Evolutionary conservation across 2,797 vertebrate species (phyloP).

Genomic region (Acanthopagrus latus): DNA sequence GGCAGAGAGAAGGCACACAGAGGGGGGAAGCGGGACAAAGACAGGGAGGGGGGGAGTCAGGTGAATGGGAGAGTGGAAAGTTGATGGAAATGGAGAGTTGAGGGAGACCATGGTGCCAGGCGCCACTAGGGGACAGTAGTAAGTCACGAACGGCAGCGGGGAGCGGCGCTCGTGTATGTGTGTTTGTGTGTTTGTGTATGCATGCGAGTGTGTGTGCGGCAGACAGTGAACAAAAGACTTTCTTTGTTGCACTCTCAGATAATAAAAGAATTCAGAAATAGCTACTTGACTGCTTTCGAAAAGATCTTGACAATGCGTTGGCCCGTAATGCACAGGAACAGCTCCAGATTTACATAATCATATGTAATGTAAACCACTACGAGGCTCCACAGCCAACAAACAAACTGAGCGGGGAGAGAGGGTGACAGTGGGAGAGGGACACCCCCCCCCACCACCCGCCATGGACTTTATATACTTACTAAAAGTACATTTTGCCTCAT

Average conservation of each 20-base stretch:
- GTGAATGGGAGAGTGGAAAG: slow-evolving; percentile 73
- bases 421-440: slow-evolving; percentile 55
- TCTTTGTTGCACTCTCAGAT: slow-evolving; percentile 91
- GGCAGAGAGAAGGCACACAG: slow-evolving; percentile 84
- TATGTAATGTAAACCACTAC: slow-evolving; percentile 86
- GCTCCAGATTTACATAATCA: slow-evolving; percentile 86
- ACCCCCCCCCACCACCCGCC: slow-evolving; percentile 63
- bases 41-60: slow-evolving; percentile 65
- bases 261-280: slow-evolving; percentile 91
- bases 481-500: slow-evolving; percentile 81
- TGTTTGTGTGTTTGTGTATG: slow-evolving; percentile 38
- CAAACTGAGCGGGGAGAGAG: slow-evolving; percentile 81
- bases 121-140: slow-evolving; percentile 99
- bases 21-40: slow-evolving; percentile 49
- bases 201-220: slow-evolving; percentile 79
- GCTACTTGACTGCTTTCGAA: slow-evolving; percentile 90
- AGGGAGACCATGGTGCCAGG: slow-evolving; percentile 40
- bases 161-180: slow-evolving; percentile 26
- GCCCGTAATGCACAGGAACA: slow-evolving; percentile 87
- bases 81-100: slow-evolving; percentile 69
- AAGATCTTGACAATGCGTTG: slow-evolving; percentile 86
- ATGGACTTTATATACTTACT: slow-evolving; percentile 80
- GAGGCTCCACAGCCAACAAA: slow-evolving; percentile 81
- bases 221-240: slow-evolving; percentile 98
- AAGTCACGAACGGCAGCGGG: slow-evolving; percentile 91